Evolutionary conservation across 1,140 invertebrate genomes (phyloP).

Genomic region (Sminthurides bifidus): DNA sequence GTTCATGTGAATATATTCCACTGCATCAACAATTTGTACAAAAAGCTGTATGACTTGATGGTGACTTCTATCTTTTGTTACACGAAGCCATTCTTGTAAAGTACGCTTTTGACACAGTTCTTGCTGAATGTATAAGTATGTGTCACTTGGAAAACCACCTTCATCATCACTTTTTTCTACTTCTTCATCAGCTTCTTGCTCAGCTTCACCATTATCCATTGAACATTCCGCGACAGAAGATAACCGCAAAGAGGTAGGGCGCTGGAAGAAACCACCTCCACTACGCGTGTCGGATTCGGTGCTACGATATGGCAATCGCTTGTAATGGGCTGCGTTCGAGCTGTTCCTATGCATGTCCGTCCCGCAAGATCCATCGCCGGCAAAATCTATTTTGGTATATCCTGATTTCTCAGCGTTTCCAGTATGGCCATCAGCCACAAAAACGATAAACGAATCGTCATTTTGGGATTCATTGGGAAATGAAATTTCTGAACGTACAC

Average conservation of each 20-base stretch:
- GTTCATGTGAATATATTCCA: slow-evolving; percentile 84
- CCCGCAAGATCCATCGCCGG: neutral
- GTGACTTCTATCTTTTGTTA: slow-evolving; percentile 41
- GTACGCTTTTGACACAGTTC: slow-evolving; percentile 82
- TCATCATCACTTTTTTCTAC: neutral
- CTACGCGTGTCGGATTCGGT: neutral
- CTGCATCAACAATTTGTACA: slow-evolving; percentile 82
- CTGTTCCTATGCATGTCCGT: neutral
- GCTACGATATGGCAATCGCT: neutral
- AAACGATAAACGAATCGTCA: slow-evolving; percentile 50
- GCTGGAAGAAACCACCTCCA: slow-evolving; percentile 20
- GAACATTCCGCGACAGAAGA: slow-evolving; percentile 1
- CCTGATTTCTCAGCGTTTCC: neutral
- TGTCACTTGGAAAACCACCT: slow-evolving; percentile 18
- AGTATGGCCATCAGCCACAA: slow-evolving; percentile 36
- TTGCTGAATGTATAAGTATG: slow-evolving; percentile 94
- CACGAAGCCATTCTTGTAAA: slow-evolving; percentile 74
- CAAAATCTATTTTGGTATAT: neutral
- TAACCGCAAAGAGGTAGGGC: slow-evolving; percentile 20
- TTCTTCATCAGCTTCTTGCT: neutral
- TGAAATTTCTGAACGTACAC: slow-evolving; percentile 16
- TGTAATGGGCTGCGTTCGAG: neutral
- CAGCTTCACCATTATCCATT: neutral
- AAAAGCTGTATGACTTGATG: slow-evolving; percentile 61
- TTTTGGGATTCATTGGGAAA: slow-evolving; percentile 30